Conservation (phyloP, 2,888 invertebrate genomes). For the Mythimna lalbum region DNA sequence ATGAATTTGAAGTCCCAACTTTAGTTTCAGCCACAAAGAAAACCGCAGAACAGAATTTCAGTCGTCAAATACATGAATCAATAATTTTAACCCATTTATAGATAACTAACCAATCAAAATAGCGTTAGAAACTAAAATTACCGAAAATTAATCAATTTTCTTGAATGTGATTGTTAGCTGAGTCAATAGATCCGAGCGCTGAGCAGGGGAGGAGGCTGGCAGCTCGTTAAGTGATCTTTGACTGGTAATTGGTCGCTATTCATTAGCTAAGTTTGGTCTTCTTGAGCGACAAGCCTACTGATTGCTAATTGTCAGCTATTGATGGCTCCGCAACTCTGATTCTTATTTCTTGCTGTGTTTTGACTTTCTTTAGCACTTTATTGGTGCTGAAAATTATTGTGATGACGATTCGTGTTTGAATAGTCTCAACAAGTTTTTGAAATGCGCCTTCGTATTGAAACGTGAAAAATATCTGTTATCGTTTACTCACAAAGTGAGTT, state of each 20-base stretch:
- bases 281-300: conserved; percentile 23
- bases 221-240: conserved; percentile 22
- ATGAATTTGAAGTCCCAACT: not conserved
- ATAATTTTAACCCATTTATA: not conserved
- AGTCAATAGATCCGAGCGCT: conserved; percentile 4
- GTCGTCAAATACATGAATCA: not conserved
- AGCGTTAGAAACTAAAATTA: not conserved
- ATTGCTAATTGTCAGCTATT: conserved; percentile 31
- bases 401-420: not conserved
- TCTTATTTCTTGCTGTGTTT: conserved; percentile 23
- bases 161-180: conserved; percentile 28
- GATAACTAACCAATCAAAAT: not conserved
- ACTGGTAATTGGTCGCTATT: conserved; percentile 44
- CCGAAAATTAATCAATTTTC: conserved; percentile 25
- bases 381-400: no score
- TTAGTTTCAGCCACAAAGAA: not conserved
- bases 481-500: not conserved
- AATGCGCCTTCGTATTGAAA: not conserved
- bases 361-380: not conserved
- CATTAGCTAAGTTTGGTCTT: conserved; percentile 50
- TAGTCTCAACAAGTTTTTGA: not conserved
- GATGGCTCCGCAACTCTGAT: not conserved
- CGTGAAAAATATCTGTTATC: not conserved
- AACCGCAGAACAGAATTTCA: not conserved
- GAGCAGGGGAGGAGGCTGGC: conserved; percentile 24